Base-by-base conservation (phyloP, 2,113 vertebrate species). In the Corythoichthys haematopterus region DNA sequence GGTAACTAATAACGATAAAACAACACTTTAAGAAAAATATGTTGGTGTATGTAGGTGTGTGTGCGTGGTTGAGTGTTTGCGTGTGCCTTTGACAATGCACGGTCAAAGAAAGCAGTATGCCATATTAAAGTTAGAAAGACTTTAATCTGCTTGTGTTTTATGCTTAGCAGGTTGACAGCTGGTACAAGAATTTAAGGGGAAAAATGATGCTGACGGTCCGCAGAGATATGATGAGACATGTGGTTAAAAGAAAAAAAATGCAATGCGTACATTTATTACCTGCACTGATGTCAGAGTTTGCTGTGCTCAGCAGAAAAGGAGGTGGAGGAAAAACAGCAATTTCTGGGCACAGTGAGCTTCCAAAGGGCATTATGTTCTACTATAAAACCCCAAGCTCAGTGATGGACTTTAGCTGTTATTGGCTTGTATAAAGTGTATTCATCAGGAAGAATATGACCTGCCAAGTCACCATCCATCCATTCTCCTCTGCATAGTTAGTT, bases 341-440 rank as follows among this genome's bases (percentile, higher is more conserved):
- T 81, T 68, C 61, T 78, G 59, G 56, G 63, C 64, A 56, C 65
- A 60, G 45, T 20, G 61, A 77, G 77, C 68, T 74, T 68, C 63
- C 59, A 68, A 69, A 79, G 52, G 75, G 47, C 40, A 11, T 40
- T 61, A 61, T 74, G 65, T 65, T 33, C 7, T 74, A 71, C 78
- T 84, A 66, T 80, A 77, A 57, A 75, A 76, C 74, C 80, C 77
- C 81, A 82, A 58, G 52, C 10, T 55, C 20, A 33, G 52, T 55
- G 9, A 33, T 55, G 52, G 52, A 55, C 52, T 55, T 55, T 12
- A 55, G 50, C 50, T 52, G 16, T 55, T 55, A 11, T 33, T 4
- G 20, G 28, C 8, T 28, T 28, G 52, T 53, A 28, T 53, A 53
- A 53, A 53, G 2, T 55, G 52, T 33, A 55, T 12, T 33, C 52